These are phyloP conservation scores for Uropsilus gracilis DNA, from an alignment of 2,113 vertebrate genomes.

Conservation along the genomic window DNA sequence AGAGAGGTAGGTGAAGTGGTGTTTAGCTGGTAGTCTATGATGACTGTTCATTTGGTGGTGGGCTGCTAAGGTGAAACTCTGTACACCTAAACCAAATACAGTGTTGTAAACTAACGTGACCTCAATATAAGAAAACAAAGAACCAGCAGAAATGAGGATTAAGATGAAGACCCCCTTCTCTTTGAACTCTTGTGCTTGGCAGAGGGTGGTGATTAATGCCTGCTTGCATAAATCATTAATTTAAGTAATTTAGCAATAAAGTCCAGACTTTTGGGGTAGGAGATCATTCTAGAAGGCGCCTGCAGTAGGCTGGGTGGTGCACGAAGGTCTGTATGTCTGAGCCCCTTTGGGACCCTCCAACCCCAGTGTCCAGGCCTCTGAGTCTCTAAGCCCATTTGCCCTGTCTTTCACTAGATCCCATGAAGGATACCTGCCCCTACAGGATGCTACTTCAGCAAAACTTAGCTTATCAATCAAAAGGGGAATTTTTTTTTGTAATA, in stretches of 20 bases:
- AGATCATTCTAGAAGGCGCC: not conserved
- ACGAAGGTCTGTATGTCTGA: not conserved
- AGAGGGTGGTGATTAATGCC: not conserved
- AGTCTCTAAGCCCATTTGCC: not conserved
- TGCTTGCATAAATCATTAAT: not conserved
- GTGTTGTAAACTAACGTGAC: too few species aligned
- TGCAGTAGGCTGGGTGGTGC: not conserved
- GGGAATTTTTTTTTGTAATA: not conserved
- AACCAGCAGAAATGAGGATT: not conserved
- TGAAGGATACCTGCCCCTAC: accelerated
- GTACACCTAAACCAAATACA: too few species aligned
- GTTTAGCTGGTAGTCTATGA: too few species aligned
- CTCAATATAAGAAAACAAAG: too few species aligned
- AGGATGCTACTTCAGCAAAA: not conserved
- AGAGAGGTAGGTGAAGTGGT: too few species aligned
- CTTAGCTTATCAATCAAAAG: not conserved
- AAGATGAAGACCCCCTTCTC: not conserved
- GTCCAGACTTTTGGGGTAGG: not conserved
- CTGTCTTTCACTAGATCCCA: not conserved
- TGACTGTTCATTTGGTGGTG: too few species aligned
- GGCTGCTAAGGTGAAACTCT: too few species aligned
- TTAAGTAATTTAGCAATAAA: not conserved
- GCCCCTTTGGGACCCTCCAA: not conserved
- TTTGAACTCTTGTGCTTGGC: not conserved
- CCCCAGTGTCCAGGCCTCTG: not conserved